A percentile compares a stretch with the other conserved stretches of the same genome.
phyloP scores from a whole-genome alignment of 2,888 invertebrate genomes.

The Allolobophora icterica region DNA sequence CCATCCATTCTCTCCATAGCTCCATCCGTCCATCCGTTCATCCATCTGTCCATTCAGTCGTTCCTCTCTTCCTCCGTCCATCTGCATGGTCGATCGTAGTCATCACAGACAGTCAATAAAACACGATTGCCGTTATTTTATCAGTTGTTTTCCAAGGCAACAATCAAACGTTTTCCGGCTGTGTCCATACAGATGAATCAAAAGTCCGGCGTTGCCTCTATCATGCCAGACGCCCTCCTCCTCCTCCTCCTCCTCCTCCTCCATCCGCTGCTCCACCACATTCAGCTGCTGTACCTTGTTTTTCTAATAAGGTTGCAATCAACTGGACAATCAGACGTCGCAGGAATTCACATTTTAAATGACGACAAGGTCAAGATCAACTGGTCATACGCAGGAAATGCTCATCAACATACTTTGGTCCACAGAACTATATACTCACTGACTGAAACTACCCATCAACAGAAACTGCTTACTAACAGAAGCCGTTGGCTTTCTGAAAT shows the following conservation, averaged over 20 bases:
- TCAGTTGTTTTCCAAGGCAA: conserved; percentile 17
- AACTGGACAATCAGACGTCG: neutral
- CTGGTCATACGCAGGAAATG: neutral
- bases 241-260: conserved; percentile 21
- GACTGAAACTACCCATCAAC: neutral
- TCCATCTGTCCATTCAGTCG: neutral
- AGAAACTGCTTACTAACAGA: no score
- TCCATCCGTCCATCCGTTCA: neutral
- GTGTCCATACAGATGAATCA: neutral
- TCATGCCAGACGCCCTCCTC: neutral
- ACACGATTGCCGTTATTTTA: neutral
- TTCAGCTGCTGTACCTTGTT: neutral
- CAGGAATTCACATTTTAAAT: neutral
- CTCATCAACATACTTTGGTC: neutral
- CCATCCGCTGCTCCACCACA: neutral
- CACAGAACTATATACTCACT: neutral
- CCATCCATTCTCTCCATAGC: no score
- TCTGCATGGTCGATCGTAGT: neutral
- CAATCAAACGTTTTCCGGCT: conserved; percentile 6
- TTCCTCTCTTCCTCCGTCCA: neutral
- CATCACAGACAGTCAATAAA: conserved; percentile 17
- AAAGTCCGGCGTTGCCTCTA: neutral
- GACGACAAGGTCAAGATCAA: neutral
- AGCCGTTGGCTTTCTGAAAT: neutral
- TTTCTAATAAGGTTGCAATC: neutral